Evolutionary conservation across 2,113 vertebrate genomes (phyloP).

Genomic region (Osmerus eperlanus): DNA sequence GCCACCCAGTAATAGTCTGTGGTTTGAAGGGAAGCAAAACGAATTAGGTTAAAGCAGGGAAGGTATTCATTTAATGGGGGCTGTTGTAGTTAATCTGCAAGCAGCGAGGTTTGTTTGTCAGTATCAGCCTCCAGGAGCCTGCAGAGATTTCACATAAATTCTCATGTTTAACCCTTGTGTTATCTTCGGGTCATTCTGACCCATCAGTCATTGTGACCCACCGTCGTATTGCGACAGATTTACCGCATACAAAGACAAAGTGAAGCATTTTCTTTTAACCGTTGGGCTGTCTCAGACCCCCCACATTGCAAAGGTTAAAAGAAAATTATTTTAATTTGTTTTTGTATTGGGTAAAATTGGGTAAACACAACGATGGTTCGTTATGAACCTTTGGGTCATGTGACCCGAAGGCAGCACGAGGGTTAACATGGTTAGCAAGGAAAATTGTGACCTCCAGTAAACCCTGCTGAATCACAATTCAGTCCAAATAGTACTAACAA

Average conservation of each 20-base stretch:
- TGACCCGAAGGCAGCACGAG: no score
- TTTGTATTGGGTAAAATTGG: no score
- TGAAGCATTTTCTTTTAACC: no score
- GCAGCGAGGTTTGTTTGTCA: slow-evolving; percentile 39
- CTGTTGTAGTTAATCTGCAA: slow-evolving; percentile 44
- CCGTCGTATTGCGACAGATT: no score
- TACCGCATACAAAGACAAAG: no score
- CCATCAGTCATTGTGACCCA: no score
- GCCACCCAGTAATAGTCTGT: slow-evolving; percentile 38
- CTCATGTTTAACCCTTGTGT: slow-evolving; percentile 16
- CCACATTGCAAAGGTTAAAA: no score
- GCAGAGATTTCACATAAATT: slow-evolving; percentile 26
- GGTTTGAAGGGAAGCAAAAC: slow-evolving; percentile 47
- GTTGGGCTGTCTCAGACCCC: no score
- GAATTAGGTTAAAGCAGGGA: slow-evolving; percentile 57
- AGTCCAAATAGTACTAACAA: slow-evolving; percentile 12
- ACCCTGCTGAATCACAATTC: not conserved
- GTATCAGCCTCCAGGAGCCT: slow-evolving; percentile 32
- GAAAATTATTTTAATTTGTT: no score
- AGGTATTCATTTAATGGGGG: slow-evolving; percentile 57
- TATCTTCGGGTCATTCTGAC: no score
- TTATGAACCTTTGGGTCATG: no score
- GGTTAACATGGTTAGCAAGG: slow-evolving; percentile 9
- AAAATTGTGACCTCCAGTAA: slow-evolving; percentile 11
- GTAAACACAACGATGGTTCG: no score